Evolutionary conservation across 2,113 vertebrate species (phyloP), one percentile per base, ranked within the genome.

Genomic region (Lepisosteus oculatus): DNA sequence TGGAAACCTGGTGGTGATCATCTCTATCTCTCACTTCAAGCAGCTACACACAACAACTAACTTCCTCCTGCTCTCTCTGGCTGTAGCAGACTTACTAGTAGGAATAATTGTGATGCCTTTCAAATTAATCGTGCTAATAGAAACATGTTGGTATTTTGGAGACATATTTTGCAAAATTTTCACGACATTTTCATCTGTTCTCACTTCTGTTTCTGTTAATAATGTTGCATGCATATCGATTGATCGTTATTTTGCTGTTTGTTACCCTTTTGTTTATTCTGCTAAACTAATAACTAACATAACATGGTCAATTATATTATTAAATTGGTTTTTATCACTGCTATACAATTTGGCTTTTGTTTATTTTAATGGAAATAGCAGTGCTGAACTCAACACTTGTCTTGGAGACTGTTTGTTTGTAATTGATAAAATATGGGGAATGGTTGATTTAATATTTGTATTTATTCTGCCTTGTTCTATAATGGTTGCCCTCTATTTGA

Each of bases 91-190:
- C 78, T 76, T 90, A 59, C 77, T 86, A 0, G 75, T 87, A 0
- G 88, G 87, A 67, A 72, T 88, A 59, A 42, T 94, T 69, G 43
- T 95, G 74, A 94, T 95, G 94, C 94, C 95, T 8, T 92, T 90
- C 44, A 95, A 86, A 9, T 76, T 67, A 0, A 4, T 82, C 1
- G 61, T 72, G 0, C 54, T 82, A 6, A 76, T 76, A 43, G 78
- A 83, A 57, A 68, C 62, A 43, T 90, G 86, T 77, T 91, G 89
- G 88, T 74, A 83, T 62, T 75, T 87, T 44, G 83, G 85, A 0
- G 70, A 84, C 11, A 12, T 76, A 45, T 69, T 80, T 55, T 90
- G 88, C 8, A 67, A 74, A 51, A n/a, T 86, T 57, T 80, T 12
- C 14, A 55, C 70, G 55, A 56, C 84, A 3, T 14, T 77, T 3